Conservation (phyloP, 2,797 vertebrate species). For the Corythornis leucogaster region DNA sequence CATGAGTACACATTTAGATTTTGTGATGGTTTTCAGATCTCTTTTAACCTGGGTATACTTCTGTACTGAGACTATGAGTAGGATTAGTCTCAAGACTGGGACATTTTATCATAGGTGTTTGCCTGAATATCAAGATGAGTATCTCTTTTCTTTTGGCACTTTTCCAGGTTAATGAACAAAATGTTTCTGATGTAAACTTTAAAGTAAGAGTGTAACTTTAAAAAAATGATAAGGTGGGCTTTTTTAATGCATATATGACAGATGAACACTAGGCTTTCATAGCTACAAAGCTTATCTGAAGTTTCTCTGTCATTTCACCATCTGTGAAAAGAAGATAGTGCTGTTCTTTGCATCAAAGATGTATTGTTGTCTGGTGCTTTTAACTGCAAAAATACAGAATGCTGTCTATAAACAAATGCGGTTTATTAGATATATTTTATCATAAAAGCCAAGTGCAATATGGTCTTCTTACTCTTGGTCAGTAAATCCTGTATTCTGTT, state of each 20-base stretch:
- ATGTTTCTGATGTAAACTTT: not conserved
- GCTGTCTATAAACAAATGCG: not conserved
- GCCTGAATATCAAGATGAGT: not conserved
- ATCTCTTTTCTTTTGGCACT: not conserved
- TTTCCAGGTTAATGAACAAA: not conserved
- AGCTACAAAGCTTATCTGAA: not conserved
- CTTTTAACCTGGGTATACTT: not conserved
- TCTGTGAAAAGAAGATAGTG: not conserved
- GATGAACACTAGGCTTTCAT: not conserved
- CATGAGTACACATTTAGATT: fast-evolving
- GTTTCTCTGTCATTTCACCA: not conserved
- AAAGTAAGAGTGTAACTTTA: not conserved
- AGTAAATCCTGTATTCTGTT: not conserved
- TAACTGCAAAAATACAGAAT: not conserved
- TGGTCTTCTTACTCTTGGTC: not conserved
- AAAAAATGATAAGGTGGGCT: not conserved
- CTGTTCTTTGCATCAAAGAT: not conserved
- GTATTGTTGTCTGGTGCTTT: not conserved
- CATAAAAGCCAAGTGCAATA: not conserved
- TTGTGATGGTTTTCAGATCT: not conserved
- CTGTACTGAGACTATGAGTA: not conserved
- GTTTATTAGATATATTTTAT: not conserved
- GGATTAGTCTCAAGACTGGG: not conserved
- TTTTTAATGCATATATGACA: not conserved
- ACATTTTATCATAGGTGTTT: not conserved